These are phyloP conservation scores for Micromys minutus DNA, from an alignment of 2,113 vertebrate species.

Conservation along the genomic window DNA sequence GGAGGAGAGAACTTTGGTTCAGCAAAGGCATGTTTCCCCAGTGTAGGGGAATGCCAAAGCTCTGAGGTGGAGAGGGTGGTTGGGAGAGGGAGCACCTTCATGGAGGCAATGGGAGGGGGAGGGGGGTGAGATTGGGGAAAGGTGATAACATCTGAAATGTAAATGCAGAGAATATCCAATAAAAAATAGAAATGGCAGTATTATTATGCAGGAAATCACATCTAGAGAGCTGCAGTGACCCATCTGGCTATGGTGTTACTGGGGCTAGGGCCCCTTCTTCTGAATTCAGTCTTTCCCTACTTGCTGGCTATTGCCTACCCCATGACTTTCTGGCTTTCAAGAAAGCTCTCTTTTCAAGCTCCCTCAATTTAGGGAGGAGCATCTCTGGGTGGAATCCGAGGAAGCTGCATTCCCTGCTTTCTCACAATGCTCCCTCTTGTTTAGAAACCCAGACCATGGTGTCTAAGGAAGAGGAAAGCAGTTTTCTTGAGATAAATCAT, in stretches of 20 bases:
- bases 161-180: too few relatives aligned
- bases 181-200: neutral
- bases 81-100: too few relatives aligned
- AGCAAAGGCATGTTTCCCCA: too few relatives aligned
- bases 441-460: slow-evolving; percentile 6
- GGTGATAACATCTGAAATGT: too few relatives aligned
- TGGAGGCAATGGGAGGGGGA: too few relatives aligned
- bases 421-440: neutral
- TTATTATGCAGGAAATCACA: neutral
- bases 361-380: neutral
- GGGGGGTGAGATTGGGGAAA: too few relatives aligned
- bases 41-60: too few relatives aligned
- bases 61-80: too few relatives aligned
- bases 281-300: neutral
- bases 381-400: neutral
- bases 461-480: neutral
- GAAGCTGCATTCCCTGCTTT: neutral
- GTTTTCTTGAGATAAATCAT: slow-evolving; percentile 55
- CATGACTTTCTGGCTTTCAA: neutral
- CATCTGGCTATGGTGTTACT: neutral
- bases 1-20: too few relatives aligned
- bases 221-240: neutral
- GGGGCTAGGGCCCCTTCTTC: neutral
- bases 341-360: neutral
- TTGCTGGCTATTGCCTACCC: neutral